A percentile compares a stretch with the other conserved stretches of the same genome.
phyloP scores from a whole-genome alignment of 2,113 vertebrate species.

The Casuarius casuarius region DNA sequence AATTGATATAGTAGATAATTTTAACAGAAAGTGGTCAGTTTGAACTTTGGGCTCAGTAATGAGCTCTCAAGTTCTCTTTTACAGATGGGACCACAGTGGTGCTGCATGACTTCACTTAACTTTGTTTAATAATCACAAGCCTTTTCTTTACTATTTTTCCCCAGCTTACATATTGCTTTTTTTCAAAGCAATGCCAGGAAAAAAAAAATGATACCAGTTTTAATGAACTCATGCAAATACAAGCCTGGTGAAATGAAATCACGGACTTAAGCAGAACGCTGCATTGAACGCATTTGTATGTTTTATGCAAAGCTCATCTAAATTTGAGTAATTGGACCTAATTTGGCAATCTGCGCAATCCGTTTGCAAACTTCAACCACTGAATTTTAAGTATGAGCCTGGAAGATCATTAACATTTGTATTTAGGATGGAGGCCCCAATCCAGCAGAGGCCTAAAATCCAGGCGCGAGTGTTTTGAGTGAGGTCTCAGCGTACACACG shows the following conservation, averaged over 20 bases:
- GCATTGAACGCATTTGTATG: slow-evolving; percentile 61
- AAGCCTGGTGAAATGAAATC: slow-evolving; percentile 60
- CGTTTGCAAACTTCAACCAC: slow-evolving; percentile 69
- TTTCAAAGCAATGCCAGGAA: neutral
- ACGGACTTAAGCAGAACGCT: slow-evolving; percentile 66
- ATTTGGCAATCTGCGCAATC: slow-evolving; percentile 70
- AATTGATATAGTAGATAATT: neutral
- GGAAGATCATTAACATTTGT: slow-evolving; percentile 61
- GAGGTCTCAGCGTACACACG: neutral
- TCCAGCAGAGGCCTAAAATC: slow-evolving; percentile 44
- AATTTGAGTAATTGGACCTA: slow-evolving; percentile 68
- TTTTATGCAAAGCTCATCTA: slow-evolving; percentile 72
- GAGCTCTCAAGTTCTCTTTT: slow-evolving; percentile 11
- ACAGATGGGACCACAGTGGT: neutral
- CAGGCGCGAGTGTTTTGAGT: neutral
- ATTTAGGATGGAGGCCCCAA: slow-evolving; percentile 6
- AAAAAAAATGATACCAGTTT: slow-evolving; percentile 38
- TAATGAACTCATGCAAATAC: slow-evolving; percentile 66
- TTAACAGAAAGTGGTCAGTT: slow-evolving; percentile 1
- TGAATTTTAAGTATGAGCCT: slow-evolving; percentile 65
- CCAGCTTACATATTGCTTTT: slow-evolving; percentile 45
- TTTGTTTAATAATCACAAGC: slow-evolving; percentile 42
- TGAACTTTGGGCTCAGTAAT: slow-evolving; percentile 46
- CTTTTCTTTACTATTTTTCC: slow-evolving; percentile 43
- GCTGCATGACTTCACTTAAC: slow-evolving; percentile 26